Conservation (phyloP, 2,113 vertebrate genomes). For the Dendrocopos noguchii region DNA sequence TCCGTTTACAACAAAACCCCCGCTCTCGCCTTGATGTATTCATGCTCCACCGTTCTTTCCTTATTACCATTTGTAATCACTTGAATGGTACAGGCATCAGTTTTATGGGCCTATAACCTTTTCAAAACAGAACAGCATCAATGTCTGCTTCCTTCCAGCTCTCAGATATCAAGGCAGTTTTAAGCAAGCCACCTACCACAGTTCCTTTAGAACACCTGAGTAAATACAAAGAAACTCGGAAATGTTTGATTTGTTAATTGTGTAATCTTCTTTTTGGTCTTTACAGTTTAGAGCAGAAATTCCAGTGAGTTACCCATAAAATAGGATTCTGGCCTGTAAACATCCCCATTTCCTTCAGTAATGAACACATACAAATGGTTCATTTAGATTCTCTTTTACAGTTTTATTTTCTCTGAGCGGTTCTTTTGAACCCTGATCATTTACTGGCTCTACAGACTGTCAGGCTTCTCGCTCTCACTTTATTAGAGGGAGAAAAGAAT, state of each 20-base stretch:
- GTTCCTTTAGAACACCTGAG: not conserved
- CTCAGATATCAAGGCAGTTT: not conserved
- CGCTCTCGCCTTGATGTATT: not conserved
- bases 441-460: not conserved
- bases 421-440: not conserved
- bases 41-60: not conserved
- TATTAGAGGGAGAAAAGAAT: not conserved
- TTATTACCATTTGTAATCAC: not conserved
- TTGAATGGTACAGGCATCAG: not conserved
- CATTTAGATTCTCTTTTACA: not conserved
- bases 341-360: not conserved
- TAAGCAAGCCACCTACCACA: not conserved
- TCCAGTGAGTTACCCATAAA: not conserved
- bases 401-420: not conserved
- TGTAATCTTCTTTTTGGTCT: not conserved
- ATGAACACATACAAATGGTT: not conserved
- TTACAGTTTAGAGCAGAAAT: not conserved
- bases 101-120: not conserved
- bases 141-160: not conserved
- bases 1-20: not conserved
- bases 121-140: not conserved
- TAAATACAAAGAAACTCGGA: not conserved
- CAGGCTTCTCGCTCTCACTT: not conserved
- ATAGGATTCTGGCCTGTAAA: not conserved
- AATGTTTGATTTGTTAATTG: not conserved